Percentiles rank a stretch among this genome's conserved stretches.
These are phyloP conservation scores for Paramormyrops hopkinsi DNA, from an alignment of 2,797 vertebrate genomes.

Conservation along the genomic window DNA sequence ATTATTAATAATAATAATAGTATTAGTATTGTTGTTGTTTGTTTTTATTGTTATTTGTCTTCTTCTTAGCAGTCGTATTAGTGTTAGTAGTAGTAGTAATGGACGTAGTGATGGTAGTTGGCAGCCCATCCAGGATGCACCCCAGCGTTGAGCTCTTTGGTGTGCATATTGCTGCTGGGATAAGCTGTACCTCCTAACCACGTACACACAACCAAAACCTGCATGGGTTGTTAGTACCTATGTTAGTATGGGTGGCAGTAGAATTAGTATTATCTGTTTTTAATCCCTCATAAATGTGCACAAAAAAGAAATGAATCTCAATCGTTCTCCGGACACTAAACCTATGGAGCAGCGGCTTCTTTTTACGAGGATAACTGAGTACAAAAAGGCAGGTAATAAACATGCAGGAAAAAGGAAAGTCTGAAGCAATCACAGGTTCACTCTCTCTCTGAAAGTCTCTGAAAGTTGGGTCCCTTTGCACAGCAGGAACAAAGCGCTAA, in stretches of 20 bases:
- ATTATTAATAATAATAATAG: neutral
- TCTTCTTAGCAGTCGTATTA: neutral
- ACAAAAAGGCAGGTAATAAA: neutral
- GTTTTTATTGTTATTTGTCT: neutral
- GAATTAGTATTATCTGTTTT: neutral
- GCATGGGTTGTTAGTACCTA: neutral
- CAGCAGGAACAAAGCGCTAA: slow-evolving; percentile 45
- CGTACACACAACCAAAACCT: neutral
- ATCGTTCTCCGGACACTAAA: slow-evolving; percentile 30
- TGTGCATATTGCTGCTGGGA: neutral
- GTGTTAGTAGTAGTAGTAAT: neutral
- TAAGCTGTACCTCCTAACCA: neutral
- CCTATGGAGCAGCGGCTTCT: neutral
- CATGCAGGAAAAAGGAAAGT: neutral
- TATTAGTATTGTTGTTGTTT: neutral
- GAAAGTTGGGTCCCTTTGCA: slow-evolving; percentile 12
- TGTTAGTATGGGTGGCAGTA: neutral
- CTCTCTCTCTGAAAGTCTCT: neutral
- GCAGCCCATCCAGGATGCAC: neutral
- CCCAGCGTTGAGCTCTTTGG: neutral
- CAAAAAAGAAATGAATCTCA: slow-evolving; percentile 33
- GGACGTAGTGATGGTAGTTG: neutral
- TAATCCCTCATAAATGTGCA: slow-evolving; percentile 22
- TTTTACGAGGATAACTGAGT: neutral
- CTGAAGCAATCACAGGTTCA: neutral